Base-by-base conservation (phyloP, 1,140 invertebrate species). In the Trachelipus rathkii region DNA sequence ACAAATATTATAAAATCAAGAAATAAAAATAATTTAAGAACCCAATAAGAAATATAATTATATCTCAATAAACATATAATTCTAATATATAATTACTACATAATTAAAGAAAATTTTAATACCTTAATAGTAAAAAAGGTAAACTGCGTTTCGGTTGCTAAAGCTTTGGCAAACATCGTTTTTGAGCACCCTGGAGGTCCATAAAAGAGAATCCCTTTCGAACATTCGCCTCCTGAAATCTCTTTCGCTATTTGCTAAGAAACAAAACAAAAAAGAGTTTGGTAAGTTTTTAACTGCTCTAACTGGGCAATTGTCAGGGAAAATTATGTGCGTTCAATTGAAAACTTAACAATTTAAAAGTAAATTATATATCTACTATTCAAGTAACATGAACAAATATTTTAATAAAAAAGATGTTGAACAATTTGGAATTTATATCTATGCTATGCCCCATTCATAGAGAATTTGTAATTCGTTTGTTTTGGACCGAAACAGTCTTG, bases 151-250 rank as follows among this genome's bases (percentile, higher is more conserved):
- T 99, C 93, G 6, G 95, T 97, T 0, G 95, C 96, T 23, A 97
- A 86, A 13, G 96, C 96, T 86, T 95, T 94, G 2, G 95, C 96
- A 82, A 97, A 95, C 90, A 97, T 93, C 0, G 96, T 98, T 87
- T 98, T 98, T 0, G 95, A 96, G 83, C 97, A 99, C 6, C 97
- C 98, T 0, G 98, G 97, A 9, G 98, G 97, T 10, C 97, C 98
- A 86, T 95, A 99, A 86, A 99, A 90, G 11, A 99, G 86, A 8
- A 99, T 90, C 3, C 98, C 97, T 82, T 93, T 92, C 0, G 97
- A 96, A 1, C 97, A 95, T 44, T 78, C 19, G n/a, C 69, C 19
- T 76, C 72, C 70, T 6, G 79, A 74, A 33, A 72, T 67, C 9
- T 46, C 71, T 7, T 1, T 33, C 33, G 33, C 33, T 3, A 33